Evolutionary conservation across 2,113 vertebrate genomes (phyloP), one percentile per base, ranked within the genome.

Genomic region (Lepus timidus): DNA sequence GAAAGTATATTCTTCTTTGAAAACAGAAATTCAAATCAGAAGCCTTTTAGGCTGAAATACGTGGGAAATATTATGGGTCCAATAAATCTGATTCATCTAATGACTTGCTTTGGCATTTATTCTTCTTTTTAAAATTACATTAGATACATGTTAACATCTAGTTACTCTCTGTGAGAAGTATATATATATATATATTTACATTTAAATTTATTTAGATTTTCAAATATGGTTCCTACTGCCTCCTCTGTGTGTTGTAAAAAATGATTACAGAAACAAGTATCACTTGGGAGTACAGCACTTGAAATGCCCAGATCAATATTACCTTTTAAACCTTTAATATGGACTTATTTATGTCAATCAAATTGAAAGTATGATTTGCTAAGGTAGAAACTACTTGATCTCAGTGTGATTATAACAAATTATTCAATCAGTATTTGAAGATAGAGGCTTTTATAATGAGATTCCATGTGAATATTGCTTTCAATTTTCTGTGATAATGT

Each of bases 401-500:
- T 97, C 89, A 95, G 75, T 97, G 73, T 23, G 94, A 94, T 96
- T 95, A 75, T 94, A 95, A 88, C 31, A 96, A 70, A 87, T 90
- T 87, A 95, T 96, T 97, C 81, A 97, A 96, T 97, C 90, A 93
- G 55, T 95, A 94, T 96, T 96, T 96, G 65, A 96, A 96, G 93
- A 96, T 86, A 96, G 17, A 95, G 88, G 58, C 25, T 93, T 97
- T 97, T 95, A 88, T 91, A 95, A 97, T 95, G 75, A 97, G 85
- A 96, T 95, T 97, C 22, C 82, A 55, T 96, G 78, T 96, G 64
- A 52, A 70, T 95, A 97, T 97, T 97, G 97, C 97, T 98, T 97
- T 93, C 20, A 82, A 0, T 93, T 95, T 95, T 96, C 79, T 84
- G 23, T 93, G 81, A 84, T 96, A 93, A 81, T 83, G 82, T 93